Evolutionary conservation across 2,888 invertebrate species (phyloP).

Genomic region (Xanthorhoe designata): DNA sequence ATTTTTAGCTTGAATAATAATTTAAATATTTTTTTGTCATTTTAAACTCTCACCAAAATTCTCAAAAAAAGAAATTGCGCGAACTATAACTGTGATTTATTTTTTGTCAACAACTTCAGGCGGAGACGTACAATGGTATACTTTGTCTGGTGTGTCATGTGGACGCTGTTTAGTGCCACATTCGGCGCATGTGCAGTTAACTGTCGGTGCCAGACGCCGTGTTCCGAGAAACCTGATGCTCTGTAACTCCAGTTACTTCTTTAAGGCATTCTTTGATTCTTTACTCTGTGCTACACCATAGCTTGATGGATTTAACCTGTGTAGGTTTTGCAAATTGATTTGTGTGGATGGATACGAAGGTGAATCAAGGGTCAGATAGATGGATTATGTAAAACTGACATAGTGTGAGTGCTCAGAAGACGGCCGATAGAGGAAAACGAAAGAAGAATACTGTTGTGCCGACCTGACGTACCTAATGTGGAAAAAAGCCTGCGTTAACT

Average conservation of each 20-base stretch:
- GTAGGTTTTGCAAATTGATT: background rate
- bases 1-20: too few relatives aligned
- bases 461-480: too few relatives aligned
- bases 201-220: conserved; percentile 53
- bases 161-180: conserved; percentile 43
- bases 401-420: too few relatives aligned
- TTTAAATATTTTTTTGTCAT: too few relatives aligned
- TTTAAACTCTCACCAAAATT: background rate
- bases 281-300: conserved; percentile 3
- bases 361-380: too few relatives aligned
- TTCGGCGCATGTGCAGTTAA: conserved; percentile 42
- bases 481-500: too few relatives aligned
- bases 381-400: too few relatives aligned
- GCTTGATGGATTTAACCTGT: background rate
- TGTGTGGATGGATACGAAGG: too few relatives aligned
- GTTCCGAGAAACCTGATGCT: conserved; percentile 61
- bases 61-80: background rate
- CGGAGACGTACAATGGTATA: conserved; percentile 21
- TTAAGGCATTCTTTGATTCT: conserved; percentile 38
- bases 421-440: too few relatives aligned
- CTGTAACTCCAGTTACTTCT: conserved; percentile 49
- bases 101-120: conserved; percentile 9
- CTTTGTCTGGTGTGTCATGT: conserved; percentile 38
- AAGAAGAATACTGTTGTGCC: too few relatives aligned
- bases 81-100: background rate